A percentile compares a stretch with the other conserved stretches of the same genome.
Conservation (phyloP, 2,113 vertebrate species). For the Calonectris borealis region DNA sequence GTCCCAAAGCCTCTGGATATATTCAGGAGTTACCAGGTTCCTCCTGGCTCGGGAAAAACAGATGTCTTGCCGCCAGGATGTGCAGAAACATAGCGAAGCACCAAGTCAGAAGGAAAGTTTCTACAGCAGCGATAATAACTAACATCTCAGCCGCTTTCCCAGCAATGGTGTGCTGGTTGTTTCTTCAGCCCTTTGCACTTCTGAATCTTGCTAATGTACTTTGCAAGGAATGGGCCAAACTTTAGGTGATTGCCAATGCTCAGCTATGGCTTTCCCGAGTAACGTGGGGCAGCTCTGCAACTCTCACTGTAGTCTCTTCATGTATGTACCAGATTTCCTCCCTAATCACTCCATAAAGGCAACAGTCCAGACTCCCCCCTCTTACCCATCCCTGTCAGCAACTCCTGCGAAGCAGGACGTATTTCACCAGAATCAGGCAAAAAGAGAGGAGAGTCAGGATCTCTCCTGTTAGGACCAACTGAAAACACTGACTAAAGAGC, state of each 20-base stretch:
- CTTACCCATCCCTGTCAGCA: fast-evolving
- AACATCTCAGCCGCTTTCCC: not conserved
- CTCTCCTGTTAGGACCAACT: not conserved
- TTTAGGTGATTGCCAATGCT: not conserved
- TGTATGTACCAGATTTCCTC: not conserved
- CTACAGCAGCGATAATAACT: fast-evolving
- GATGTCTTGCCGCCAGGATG: not conserved
- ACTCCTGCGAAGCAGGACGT: not conserved
- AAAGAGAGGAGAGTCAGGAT: not conserved
- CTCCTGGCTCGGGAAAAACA: not conserved
- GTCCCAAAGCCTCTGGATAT: not conserved
- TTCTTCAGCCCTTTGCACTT: not conserved
- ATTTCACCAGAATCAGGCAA: not conserved
- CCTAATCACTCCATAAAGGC: not conserved
- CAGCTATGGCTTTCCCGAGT: not conserved
- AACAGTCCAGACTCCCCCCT: not conserved
- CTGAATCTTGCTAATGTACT: not conserved
- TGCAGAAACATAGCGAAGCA: not conserved
- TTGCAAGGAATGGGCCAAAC: fast-evolving
- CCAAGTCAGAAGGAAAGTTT: not conserved
- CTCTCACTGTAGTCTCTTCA: fast-evolving
- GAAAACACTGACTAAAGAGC: not conserved
- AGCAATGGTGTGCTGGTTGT: fast-evolving
- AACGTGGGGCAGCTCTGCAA: not conserved
- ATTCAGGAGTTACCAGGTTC: not conserved